phyloP scores from a whole-genome alignment of 2,113 vertebrate species.

The Sialia sialis region DNA sequence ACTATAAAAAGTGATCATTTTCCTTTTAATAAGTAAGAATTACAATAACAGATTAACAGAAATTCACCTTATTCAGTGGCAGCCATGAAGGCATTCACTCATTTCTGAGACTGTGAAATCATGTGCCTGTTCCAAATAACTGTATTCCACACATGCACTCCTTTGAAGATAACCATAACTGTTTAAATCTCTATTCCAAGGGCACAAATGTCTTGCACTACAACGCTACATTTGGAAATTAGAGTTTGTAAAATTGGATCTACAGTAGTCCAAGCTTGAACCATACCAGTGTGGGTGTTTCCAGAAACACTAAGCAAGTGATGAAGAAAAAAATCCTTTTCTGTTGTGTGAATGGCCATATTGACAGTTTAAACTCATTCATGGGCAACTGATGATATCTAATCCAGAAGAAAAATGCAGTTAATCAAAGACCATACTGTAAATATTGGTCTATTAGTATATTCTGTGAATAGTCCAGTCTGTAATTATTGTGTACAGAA shows the following conservation, averaged over 20 bases:
- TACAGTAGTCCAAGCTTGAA: background rate
- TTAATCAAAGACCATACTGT: background rate
- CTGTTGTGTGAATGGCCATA: background rate
- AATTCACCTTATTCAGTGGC: background rate
- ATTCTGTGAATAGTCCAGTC: background rate
- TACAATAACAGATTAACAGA: background rate
- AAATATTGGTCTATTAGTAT: background rate
- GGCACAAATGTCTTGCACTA: background rate
- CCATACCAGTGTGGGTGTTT: background rate
- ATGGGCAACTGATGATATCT: background rate
- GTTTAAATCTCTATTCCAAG: background rate
- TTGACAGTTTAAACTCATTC: background rate
- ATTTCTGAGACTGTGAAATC: background rate
- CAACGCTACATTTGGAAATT: background rate
- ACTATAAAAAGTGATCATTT: background rate
- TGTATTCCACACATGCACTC: background rate
- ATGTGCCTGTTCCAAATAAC: background rate
- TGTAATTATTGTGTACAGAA: background rate
- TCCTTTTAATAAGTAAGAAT: background rate
- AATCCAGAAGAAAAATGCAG: background rate
- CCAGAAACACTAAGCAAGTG: background rate
- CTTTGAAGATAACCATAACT: background rate
- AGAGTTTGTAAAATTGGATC: background rate
- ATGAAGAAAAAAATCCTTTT: background rate
- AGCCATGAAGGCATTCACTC: fast-evolving